These are phyloP conservation scores for Lasioglossum leucozonium DNA, from an alignment of 2,888 invertebrate genomes.

Conservation along the genomic window DNA sequence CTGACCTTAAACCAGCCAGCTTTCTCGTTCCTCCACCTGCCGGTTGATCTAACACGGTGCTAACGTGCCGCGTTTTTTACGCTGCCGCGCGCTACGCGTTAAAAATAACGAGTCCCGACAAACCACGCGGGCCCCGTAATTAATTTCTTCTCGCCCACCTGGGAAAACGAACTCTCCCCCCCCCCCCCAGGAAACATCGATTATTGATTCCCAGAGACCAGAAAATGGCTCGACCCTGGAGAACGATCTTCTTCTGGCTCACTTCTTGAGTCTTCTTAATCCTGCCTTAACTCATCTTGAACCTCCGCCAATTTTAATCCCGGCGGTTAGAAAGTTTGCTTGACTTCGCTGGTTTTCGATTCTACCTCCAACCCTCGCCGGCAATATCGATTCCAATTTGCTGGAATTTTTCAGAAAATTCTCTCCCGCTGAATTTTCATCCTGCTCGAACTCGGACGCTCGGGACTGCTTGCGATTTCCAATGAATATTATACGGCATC, in stretches of 20 bases:
- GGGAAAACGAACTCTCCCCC: neutral
- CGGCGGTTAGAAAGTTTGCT: neutral
- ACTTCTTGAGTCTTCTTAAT: neutral
- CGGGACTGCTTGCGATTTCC: neutral
- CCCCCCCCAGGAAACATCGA: neutral
- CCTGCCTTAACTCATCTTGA: neutral
- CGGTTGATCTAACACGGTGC: neutral
- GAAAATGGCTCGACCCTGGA: neutral
- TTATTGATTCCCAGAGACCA: neutral
- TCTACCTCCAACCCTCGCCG: neutral
- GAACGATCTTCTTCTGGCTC: neutral
- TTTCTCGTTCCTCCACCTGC: slow-evolving; percentile 16
- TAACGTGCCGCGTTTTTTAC: neutral
- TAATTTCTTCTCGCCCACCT: neutral
- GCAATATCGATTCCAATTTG: neutral
- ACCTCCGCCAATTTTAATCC: neutral
- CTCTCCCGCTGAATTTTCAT: neutral
- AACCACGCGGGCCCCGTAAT: neutral
- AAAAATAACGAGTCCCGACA: slow-evolving; percentile 1
- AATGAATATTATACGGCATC: neutral
- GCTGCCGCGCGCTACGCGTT: neutral
- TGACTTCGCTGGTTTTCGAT: neutral
- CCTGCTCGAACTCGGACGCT: too few species aligned
- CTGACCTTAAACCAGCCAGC: neutral
- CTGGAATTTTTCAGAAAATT: neutral